phyloP scores from a whole-genome alignment of 2,113 vertebrate species.

The Nesospiza acunhae region DNA sequence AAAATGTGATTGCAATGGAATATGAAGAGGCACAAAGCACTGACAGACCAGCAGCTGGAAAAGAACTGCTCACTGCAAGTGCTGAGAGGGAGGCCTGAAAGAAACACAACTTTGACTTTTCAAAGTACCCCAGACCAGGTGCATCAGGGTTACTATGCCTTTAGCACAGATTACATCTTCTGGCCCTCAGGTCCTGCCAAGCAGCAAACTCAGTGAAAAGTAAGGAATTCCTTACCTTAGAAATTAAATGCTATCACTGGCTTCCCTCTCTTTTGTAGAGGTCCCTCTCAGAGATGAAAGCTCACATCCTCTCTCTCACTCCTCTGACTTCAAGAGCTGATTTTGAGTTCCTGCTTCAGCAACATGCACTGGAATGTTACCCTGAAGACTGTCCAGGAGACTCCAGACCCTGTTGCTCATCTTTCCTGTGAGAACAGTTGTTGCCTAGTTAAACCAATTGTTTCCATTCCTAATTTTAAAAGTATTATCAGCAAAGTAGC shows the following conservation, averaged over 20 bases:
- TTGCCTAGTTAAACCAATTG: background rate
- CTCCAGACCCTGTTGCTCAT: background rate
- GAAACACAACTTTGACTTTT: background rate
- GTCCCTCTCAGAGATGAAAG: background rate
- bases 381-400: background rate
- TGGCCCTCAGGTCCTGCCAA: background rate
- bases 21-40: background rate
- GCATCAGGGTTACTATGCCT: background rate
- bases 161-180: background rate
- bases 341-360: background rate
- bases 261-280: background rate
- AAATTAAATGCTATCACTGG: background rate
- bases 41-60: background rate
- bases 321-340: background rate
- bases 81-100: background rate
- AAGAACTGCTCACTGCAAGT: background rate
- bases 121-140: too few relatives aligned
- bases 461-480: background rate
- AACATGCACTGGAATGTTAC: background rate
- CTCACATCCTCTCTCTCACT: background rate
- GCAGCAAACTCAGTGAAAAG: background rate
- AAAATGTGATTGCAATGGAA: background rate
- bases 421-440: background rate
- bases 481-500: background rate
- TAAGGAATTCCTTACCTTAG: background rate